phyloP scores from a whole-genome alignment of 2,113 vertebrate genomes.

The Centropristis striata region DNA sequence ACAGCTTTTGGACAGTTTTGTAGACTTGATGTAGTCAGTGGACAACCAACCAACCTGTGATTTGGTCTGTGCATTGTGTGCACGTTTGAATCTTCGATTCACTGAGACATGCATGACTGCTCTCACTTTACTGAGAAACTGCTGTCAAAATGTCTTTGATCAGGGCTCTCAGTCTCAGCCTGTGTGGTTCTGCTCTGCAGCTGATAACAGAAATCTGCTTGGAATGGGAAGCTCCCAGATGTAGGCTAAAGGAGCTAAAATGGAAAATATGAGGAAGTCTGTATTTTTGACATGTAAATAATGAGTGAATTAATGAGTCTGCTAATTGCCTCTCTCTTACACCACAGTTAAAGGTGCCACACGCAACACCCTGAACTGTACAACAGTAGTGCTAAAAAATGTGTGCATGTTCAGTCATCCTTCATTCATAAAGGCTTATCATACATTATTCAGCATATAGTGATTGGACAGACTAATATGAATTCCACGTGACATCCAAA shows the following conservation, averaged over 20 bases:
- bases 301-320: conserved; percentile 7
- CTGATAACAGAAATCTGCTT: conserved; percentile 33
- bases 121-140: conserved; percentile 18
- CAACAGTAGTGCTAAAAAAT: conserved; percentile 1
- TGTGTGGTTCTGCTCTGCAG: conserved; percentile 35
- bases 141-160: conserved; percentile 48
- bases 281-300: conserved; percentile 32
- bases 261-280: conserved; percentile 2
- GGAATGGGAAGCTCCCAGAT: conserved; percentile 34
- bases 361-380: conserved; percentile 22
- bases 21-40: conserved; percentile 1
- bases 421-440: not conserved
- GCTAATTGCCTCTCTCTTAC: conserved; percentile 10
- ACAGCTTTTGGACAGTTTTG: not conserved
- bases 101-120: conserved; percentile 1
- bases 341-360: conserved; percentile 13
- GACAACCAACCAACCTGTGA: not conserved
- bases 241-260: conserved; percentile 15
- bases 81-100: conserved; percentile 3
- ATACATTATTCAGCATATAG: not conserved
- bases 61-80: conserved; percentile 6
- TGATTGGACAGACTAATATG: not conserved
- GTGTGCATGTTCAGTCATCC: not conserved
- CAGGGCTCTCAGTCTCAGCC: conserved; percentile 18
- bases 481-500: conserved; percentile 1